Evolutionary conservation across 2,797 vertebrate genomes (phyloP).

Genomic region (Danionella dracula): DNA sequence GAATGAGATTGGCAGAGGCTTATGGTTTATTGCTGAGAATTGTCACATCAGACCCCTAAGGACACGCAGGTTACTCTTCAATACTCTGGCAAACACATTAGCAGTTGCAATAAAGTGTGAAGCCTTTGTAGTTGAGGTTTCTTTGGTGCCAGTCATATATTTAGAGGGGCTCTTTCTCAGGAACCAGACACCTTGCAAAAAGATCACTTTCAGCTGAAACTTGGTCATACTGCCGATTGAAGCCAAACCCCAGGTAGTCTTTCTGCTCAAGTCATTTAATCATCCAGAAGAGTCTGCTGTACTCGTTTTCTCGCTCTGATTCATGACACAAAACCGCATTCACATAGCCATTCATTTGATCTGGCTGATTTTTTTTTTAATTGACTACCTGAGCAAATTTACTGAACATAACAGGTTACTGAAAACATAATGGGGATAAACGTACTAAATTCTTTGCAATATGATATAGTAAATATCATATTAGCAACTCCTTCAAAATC

Average conservation of each 20-base stretch:
- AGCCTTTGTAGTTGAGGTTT: conserved; percentile 23
- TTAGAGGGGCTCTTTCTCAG: conserved; percentile 13
- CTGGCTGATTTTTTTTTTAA: too few relatives aligned
- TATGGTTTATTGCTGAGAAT: conserved; percentile 18
- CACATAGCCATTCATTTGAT: too few relatives aligned
- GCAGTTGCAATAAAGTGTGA: conserved; percentile 15
- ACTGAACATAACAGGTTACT: too few relatives aligned
- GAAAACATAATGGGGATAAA: too few relatives aligned
- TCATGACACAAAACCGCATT: not conserved
- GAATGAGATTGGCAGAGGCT: conserved; percentile 17
- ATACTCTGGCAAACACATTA: conserved; percentile 37
- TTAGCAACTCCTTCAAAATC: too few relatives aligned
- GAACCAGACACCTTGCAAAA: conserved; percentile 10
- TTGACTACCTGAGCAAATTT: too few relatives aligned
- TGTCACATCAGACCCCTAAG: conserved; percentile 8
- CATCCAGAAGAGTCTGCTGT: not conserved
- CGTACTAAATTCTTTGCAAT: too few relatives aligned
- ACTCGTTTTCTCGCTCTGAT: not conserved
- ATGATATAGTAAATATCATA: too few relatives aligned
- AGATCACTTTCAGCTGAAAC: not conserved
- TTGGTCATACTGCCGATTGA: not conserved
- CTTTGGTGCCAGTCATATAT: conserved; percentile 20
- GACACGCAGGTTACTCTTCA: conserved; percentile 2
- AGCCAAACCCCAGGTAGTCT: conserved; percentile 10
- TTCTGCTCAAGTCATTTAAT: conserved; percentile 32